phyloP scores from a whole-genome alignment of 1,140 invertebrate species.

The Agrypnia vestita region DNA sequence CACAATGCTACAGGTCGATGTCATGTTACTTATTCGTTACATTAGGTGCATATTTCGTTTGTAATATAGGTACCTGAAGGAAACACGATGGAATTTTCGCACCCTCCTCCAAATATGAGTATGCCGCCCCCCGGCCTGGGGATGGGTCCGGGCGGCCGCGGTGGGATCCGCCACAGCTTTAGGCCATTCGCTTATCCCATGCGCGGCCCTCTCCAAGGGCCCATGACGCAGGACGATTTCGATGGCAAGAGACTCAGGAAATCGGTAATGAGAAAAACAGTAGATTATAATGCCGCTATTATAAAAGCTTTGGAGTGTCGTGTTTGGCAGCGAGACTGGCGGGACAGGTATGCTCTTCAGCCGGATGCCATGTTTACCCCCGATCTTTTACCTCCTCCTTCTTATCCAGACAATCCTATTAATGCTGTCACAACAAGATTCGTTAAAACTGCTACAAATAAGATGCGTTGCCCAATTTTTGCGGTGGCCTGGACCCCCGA shows the following conservation, averaged over 20 bases:
- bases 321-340: slow-evolving; percentile 93
- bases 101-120: slow-evolving; percentile 70
- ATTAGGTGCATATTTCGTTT: slow-evolving; percentile 43
- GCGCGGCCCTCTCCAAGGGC: slow-evolving; percentile 73
- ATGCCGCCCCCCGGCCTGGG: slow-evolving; percentile 69
- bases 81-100: slow-evolving; percentile 70
- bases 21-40: slow-evolving; percentile 31
- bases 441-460: slow-evolving; percentile 99
- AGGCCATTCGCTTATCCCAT: slow-evolving; percentile 73
- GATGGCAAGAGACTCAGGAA: slow-evolving; percentile 97
- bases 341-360: slow-evolving; percentile 89
- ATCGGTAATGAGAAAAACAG: slow-evolving; percentile 97
- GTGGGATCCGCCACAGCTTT: slow-evolving; percentile 71
- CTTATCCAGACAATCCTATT: slow-evolving; percentile 94
- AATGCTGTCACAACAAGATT: slow-evolving; percentile 98
- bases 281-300: slow-evolving; percentile 98
- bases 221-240: slow-evolving; percentile 89
- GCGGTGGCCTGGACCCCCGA: slow-evolving; percentile 99
- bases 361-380: slow-evolving; percentile 94
- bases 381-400: slow-evolving; percentile 89
- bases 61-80: slow-evolving; percentile 70
- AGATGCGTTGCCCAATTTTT: slow-evolving; percentile 99
- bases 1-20: slow-evolving; percentile 28
- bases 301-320: slow-evolving; percentile 93
- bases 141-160: slow-evolving; percentile 64